Conservation (phyloP, 2,113 vertebrate species). For the Marcusenius ussheri region DNA sequence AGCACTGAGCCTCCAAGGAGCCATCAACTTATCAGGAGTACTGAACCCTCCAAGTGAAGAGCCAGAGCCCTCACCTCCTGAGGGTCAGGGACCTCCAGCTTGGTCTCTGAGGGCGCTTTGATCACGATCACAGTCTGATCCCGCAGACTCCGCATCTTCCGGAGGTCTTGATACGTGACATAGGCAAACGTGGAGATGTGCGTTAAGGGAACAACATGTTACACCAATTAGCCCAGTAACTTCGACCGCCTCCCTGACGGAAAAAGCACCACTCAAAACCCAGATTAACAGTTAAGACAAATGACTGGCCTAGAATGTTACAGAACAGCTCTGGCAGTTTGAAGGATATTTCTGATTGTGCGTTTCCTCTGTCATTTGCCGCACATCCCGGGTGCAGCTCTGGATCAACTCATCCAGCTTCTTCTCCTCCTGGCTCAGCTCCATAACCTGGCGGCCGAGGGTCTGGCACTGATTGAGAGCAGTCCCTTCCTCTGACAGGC, state of each 20-base stretch:
- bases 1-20: neutral
- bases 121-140: constrained; percentile 93
- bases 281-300: neutral
- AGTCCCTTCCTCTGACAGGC: constrained; percentile 68
- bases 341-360: constrained; percentile 87
- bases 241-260: neutral
- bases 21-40: neutral
- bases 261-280: neutral
- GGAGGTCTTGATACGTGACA: constrained; percentile 83
- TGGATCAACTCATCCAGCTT: constrained; percentile 83
- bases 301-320: neutral
- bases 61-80: constrained; percentile 67
- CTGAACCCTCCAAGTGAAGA: neutral
- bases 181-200: constrained; percentile 74
- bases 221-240: neutral
- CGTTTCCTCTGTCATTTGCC: constrained; percentile 73
- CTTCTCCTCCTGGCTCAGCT: constrained; percentile 77
- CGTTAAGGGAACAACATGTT: constrained; percentile 58
- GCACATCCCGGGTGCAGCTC: constrained; percentile 71
- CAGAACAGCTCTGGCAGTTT: neutral
- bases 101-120: constrained; percentile 89
- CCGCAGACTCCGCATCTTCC: constrained; percentile 76
- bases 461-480: constrained; percentile 66
- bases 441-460: constrained; percentile 65
- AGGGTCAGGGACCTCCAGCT: constrained; percentile 86